These are phyloP conservation scores for Sapajus apella DNA, from an alignment of 2,113 vertebrate genomes.

Conservation along the genomic window DNA sequence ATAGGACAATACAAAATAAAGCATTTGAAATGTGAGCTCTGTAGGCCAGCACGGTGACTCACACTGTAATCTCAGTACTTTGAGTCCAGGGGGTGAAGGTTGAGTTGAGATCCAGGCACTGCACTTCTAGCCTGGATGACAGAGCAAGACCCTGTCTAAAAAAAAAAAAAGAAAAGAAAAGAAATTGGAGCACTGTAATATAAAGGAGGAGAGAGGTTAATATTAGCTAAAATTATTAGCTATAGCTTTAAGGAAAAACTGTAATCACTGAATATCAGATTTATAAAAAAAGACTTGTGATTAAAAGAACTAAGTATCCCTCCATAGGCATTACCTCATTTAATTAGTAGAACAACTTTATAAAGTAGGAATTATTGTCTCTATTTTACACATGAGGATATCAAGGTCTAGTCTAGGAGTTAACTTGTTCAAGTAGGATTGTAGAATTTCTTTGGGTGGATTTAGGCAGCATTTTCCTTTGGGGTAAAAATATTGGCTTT, in stretches of 20 bases:
- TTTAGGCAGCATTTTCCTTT: not conserved
- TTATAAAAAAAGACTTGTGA: not conserved
- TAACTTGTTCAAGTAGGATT: not conserved
- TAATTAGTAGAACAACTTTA: not conserved
- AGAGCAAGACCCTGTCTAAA: too few species aligned
- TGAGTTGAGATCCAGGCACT: too few species aligned
- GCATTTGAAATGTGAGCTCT: not conserved
- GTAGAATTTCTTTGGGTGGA: not conserved
- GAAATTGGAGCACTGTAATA: not conserved
- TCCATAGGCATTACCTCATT: not conserved
- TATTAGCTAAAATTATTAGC: not conserved
- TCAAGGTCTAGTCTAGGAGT: not conserved
- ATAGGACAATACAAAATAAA: not conserved
- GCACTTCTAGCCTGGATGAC: too few species aligned
- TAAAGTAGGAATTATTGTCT: not conserved
- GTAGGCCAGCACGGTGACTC: not conserved
- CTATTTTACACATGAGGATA: not conserved
- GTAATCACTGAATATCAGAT: not conserved
- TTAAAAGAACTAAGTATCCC: not conserved
- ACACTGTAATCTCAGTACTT: too few species aligned
- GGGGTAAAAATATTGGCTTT: not conserved
- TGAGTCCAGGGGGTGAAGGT: too few species aligned
- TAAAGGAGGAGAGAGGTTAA: not conserved
- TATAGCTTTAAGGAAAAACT: conserved; percentile 16
- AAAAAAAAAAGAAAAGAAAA: too few species aligned